Base-by-base conservation (phyloP, 2,113 vertebrate genomes). In the Bothrops jararaca region DNA sequence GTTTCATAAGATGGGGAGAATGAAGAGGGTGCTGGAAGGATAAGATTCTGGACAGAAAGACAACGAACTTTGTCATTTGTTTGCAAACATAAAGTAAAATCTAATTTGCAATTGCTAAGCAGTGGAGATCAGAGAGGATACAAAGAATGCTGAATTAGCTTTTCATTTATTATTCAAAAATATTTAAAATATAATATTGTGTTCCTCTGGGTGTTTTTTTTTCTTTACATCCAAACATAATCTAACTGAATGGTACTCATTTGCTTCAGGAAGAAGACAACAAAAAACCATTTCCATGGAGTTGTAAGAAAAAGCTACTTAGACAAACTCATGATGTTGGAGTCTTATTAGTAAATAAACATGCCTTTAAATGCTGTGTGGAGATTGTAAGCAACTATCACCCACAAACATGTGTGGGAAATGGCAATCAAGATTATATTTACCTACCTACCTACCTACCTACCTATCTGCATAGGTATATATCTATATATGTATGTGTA, bases 1-100 rank as follows among this genome's bases (percentile, higher is more conserved):
- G 93, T 80, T 89, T 92, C 85, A 57, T 92, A 90, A 91, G 74
- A 26, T 58, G 52, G 52, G 11, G 13, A 48, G n/a, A 90, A 52
- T 34, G 39, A 91, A 29, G n/a, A 26, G 10, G 4, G 29, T 15
- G 26, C 12, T 42, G 12, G 34, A 10, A 48, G 23, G 6, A n/a
- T 29, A 94, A 90, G 93, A 93, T 94, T n/a, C 95, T 95, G 94
- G 92, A 74, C 89, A 42, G 48, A 52, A 53, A 56, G 91, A 89
- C 54, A 56, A 54, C 69, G 85, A 94, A 91, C 93, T 93, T 95
- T 39, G 94, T 95, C 45, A 29, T 56, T 5, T 80, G 26, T 91
- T 94, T 93, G 50, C 29, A 39, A 74, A 90, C 86, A 91, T 50
- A 92, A 93, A 94, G 53, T 6, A 3, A 74, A 92, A 92, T 87